phyloP scores from a whole-genome alignment of 2,888 invertebrate species.

The Cryptocheilus praepositus region DNA sequence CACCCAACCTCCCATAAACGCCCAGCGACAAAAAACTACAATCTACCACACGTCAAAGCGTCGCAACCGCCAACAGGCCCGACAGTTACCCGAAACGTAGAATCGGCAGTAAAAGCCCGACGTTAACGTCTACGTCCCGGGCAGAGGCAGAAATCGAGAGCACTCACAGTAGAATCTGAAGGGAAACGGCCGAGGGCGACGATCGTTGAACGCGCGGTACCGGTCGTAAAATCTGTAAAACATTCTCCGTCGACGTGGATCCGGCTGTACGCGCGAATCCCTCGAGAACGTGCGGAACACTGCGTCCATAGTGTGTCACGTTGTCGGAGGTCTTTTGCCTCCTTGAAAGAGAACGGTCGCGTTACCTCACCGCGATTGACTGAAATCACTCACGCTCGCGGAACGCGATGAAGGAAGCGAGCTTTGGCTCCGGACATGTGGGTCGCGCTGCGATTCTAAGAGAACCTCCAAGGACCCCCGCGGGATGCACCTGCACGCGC shows the following conservation, averaged over 20 bases:
- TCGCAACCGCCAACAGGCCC: no score
- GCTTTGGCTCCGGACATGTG: conserved; percentile 22
- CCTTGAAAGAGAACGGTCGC: conserved; percentile 30
- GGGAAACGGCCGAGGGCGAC: conserved; percentile 64
- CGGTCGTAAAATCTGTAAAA: conserved; percentile 73
- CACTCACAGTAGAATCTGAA: conserved; percentile 72
- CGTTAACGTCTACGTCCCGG: no score
- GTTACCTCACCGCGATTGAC: no score
- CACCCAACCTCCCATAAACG: no score
- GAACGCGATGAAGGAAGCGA: conserved; percentile 33
- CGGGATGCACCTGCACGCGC: conserved; percentile 45
- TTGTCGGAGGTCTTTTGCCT: conserved; percentile 29
- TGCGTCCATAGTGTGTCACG: conserved; percentile 38
- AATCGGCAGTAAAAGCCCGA: no score
- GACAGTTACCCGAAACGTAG: no score
- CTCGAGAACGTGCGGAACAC: conserved; percentile 38
- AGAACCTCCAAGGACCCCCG: conserved; percentile 51
- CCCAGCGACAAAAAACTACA: no score
- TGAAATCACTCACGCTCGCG: no score
- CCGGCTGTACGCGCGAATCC: conserved; percentile 3
- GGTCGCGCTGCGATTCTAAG: conserved; percentile 42
- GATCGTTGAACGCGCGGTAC: conserved; percentile 73
- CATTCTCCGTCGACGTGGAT: conserved; percentile 56
- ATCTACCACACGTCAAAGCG: no score
- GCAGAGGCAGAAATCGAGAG: background rate